A percentile compares a stretch with the other conserved stretches of the same genome.
phyloP scores from a whole-genome alignment of 1,140 invertebrate species.

The Platorchestia sp. region DNA sequence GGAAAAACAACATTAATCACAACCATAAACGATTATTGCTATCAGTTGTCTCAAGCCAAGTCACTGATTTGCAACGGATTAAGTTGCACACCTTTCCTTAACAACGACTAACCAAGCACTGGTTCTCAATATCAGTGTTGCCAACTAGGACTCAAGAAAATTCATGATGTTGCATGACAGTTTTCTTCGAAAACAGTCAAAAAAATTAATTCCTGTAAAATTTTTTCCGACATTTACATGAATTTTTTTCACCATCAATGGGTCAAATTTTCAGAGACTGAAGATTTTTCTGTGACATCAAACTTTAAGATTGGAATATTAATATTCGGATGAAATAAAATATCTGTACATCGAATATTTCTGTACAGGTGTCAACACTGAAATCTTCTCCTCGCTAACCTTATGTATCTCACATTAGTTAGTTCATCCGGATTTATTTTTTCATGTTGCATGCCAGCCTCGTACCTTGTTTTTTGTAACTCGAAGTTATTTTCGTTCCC shows the following conservation, averaged over 20 bases:
- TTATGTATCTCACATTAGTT: too few relatives aligned
- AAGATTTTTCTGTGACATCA: too few relatives aligned
- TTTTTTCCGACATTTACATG: neutral
- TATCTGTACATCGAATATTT: neutral
- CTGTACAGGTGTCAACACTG: neutral
- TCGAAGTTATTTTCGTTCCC: too few relatives aligned
- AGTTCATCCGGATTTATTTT: too few relatives aligned
- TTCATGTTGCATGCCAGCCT: too few relatives aligned
- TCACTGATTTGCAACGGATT: neutral
- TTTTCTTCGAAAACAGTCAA: neutral
- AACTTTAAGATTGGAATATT: neutral
- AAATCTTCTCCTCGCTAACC: too few relatives aligned
- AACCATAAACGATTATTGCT: neutral
- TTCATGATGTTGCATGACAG: neutral
- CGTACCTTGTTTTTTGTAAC: too few relatives aligned
- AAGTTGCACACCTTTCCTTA: neutral
- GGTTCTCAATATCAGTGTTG: neutral
- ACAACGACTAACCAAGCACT: neutral
- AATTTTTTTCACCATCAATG: too few relatives aligned
- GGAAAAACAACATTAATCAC: neutral
- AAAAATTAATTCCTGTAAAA: neutral
- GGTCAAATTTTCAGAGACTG: too few relatives aligned
- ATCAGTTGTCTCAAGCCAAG: neutral
- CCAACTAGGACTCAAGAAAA: neutral
- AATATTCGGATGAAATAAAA: neutral